Conservation (phyloP, 2,888 invertebrate genomes). For the Thelaira solivaga region DNA sequence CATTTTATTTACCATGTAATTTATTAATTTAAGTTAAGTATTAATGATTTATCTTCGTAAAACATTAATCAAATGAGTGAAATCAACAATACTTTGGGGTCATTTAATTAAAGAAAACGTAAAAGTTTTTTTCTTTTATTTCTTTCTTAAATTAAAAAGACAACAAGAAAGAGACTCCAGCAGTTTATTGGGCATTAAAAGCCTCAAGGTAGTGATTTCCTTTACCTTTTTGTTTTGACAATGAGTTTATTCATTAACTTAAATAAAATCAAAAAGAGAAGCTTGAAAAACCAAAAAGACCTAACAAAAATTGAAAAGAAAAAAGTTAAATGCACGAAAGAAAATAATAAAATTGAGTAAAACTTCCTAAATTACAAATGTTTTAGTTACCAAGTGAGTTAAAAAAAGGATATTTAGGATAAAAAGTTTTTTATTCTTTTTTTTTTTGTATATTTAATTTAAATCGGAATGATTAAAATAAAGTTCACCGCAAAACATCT, state of each 20-base stretch:
- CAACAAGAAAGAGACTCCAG: background rate
- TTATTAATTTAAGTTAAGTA: slow-evolving; percentile 23
- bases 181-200: slow-evolving; percentile 21
- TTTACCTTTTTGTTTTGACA: background rate
- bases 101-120: slow-evolving; percentile 21
- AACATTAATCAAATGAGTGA: slow-evolving; percentile 7
- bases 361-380: slow-evolving; percentile 35
- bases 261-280: background rate
- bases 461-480: background rate
- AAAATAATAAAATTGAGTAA: background rate
- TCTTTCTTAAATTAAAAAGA: background rate
- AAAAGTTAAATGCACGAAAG: background rate
- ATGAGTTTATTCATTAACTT: slow-evolving; percentile 4
- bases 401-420: background rate
- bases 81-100: slow-evolving; percentile 32
- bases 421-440: too few species aligned
- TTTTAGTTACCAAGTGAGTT: slow-evolving; percentile 7
- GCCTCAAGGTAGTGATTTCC: slow-evolving; percentile 11
- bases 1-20: background rate
- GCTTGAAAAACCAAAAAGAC: background rate
- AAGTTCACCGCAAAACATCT: slow-evolving; percentile 7
- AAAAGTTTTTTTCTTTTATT: too few species aligned
- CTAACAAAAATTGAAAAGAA: slow-evolving; percentile 6
- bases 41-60: background rate
- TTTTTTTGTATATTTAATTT: background rate